phyloP scores from a whole-genome alignment of 2,113 vertebrate genomes.

The Myxocyprinus asiaticus region DNA sequence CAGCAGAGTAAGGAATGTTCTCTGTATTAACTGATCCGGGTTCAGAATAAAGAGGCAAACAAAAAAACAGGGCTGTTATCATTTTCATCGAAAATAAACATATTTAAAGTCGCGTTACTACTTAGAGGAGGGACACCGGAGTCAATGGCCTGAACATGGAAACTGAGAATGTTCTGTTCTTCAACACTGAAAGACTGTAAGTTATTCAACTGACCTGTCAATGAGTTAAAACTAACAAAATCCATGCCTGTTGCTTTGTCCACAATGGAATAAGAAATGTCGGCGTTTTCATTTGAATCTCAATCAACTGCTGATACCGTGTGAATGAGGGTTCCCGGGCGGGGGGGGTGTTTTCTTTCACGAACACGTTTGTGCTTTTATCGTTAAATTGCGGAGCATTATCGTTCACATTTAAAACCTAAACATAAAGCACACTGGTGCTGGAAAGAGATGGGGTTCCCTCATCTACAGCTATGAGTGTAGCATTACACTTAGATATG shows the following conservation, averaged over 20 bases:
- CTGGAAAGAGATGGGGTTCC: conserved; percentile 54
- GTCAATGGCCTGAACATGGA: conserved; percentile 78
- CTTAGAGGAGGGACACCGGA: conserved; percentile 74
- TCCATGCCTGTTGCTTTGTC: background rate
- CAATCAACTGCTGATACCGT: conserved; percentile 57
- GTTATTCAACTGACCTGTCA: conserved; percentile 73
- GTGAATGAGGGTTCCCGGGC: conserved; percentile 62
- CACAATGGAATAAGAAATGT: conserved; percentile 36
- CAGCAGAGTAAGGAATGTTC: conserved; percentile 54
- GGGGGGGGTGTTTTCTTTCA: conserved; percentile 72
- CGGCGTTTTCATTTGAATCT: conserved; percentile 42
- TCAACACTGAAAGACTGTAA: conserved; percentile 81
- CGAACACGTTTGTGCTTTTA: conserved; percentile 58
- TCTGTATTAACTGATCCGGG: conserved; percentile 64
- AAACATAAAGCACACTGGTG: conserved; percentile 51
- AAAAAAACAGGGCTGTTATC: conserved; percentile 69
- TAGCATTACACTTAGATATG: conserved; percentile 50
- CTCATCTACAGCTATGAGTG: conserved; percentile 53
- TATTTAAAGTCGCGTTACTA: conserved; percentile 67
- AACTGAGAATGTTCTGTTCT: conserved; percentile 69
- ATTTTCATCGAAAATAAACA: conserved; percentile 63
- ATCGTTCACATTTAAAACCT: conserved; percentile 58
- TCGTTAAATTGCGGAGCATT: conserved; percentile 53
- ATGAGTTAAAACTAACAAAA: conserved; percentile 33
- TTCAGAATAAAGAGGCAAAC: conserved; percentile 49